Evolutionary conservation across 2,797 vertebrate species (phyloP).

Genomic region (Neomorphus geoffroyi): DNA sequence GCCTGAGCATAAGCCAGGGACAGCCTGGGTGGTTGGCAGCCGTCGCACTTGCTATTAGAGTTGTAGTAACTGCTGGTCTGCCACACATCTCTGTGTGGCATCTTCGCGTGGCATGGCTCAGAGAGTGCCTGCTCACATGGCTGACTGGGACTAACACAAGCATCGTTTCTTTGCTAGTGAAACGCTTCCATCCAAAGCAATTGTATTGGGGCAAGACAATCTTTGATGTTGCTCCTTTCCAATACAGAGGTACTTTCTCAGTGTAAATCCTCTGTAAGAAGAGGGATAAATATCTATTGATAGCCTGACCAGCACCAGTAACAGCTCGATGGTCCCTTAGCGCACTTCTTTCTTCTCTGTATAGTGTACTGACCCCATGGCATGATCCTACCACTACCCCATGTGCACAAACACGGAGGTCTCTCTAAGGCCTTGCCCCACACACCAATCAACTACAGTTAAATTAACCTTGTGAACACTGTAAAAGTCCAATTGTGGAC

Average conservation of each 20-base stretch:
- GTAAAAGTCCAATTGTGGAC: neutral
- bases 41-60: neutral
- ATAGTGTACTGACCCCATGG: neutral
- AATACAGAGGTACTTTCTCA: neutral
- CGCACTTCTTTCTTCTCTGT: neutral
- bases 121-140: neutral
- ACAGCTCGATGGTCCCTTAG: neutral
- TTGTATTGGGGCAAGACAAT: neutral
- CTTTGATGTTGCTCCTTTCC: constrained; percentile 2
- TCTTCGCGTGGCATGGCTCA: neutral
- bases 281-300: neutral
- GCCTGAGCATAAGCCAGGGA: neutral
- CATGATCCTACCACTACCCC: neutral
- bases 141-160: neutral
- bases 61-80: neutral
- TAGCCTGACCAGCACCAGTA: neutral
- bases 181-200: neutral
- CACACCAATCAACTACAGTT: neutral
- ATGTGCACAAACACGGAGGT: neutral
- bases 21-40: neutral
- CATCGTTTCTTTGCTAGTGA: neutral
- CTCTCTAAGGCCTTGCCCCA: neutral
- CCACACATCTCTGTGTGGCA: neutral
- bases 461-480: neutral
- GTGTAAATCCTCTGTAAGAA: neutral